Conservation (phyloP, 2,113 vertebrate genomes). For the Cephalopterus ornatus region DNA sequence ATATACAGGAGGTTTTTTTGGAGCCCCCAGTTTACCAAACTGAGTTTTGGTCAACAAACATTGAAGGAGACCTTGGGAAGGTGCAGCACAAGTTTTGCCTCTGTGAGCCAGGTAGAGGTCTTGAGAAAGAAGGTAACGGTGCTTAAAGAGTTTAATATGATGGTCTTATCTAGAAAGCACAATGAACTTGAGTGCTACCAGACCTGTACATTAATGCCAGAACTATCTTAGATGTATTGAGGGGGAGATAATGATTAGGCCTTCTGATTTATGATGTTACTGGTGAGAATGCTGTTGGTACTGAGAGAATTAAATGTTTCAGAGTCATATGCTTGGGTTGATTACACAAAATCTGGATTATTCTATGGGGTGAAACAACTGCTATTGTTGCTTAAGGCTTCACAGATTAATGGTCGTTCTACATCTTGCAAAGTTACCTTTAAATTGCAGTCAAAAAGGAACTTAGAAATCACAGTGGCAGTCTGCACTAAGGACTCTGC, state of each 20-base stretch:
- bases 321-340: background rate
- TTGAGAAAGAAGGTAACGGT: background rate
- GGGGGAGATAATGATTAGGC: background rate
- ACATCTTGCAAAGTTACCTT: background rate
- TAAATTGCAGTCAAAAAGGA: background rate
- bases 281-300: background rate
- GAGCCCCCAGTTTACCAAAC: background rate
- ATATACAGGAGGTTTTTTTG: background rate
- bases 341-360: background rate
- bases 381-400: background rate
- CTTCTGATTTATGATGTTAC: background rate
- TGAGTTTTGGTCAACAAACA: background rate
- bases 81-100: background rate
- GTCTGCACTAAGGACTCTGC: background rate
- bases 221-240: background rate
- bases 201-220: background rate
- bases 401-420: background rate
- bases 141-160: background rate
- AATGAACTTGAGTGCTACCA: background rate
- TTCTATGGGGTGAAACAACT: background rate
- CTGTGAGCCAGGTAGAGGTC: background rate
- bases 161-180: background rate
- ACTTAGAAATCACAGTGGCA: background rate
- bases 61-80: background rate
- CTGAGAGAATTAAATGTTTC: background rate